phyloP scores from a whole-genome alignment of 2,797 vertebrate genomes.

The Anniella stebbinsi region DNA sequence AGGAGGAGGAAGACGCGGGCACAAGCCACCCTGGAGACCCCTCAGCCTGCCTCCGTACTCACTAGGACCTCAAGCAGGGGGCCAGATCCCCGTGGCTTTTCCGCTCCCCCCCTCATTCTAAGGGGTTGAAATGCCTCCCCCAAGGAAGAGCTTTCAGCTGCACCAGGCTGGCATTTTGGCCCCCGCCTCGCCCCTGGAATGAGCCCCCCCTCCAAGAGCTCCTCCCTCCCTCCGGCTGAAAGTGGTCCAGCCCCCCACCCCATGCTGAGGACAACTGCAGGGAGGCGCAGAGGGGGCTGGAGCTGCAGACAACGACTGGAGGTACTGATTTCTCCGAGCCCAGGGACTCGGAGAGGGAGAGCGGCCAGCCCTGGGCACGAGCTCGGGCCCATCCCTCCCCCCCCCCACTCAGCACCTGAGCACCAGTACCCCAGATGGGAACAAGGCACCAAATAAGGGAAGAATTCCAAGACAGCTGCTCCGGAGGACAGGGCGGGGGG shows the following conservation, averaged over 20 bases:
- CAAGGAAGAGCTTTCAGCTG: background rate
- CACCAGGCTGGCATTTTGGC: background rate
- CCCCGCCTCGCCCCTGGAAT: background rate
- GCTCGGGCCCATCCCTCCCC: background rate
- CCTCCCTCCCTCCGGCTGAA: background rate
- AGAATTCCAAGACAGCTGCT: constrained; percentile 78
- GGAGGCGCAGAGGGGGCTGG: background rate
- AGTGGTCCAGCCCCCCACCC: too few species aligned
- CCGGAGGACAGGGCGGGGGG: constrained; percentile 69
- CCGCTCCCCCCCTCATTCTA: too few species aligned
- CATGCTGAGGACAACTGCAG: too few species aligned
- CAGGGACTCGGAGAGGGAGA: background rate
- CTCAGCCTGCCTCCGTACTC: background rate
- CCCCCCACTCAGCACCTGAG: constrained; percentile 68
- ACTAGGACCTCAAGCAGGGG: too few species aligned
- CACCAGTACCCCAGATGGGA: constrained; percentile 71
- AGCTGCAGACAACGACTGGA: too few species aligned
- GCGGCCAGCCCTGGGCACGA: background rate
- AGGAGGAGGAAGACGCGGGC: background rate
- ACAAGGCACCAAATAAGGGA: constrained; percentile 86
- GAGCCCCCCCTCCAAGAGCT: background rate
- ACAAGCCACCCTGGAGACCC: background rate
- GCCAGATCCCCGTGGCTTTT: too few species aligned
- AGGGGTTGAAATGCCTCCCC: too few species aligned
- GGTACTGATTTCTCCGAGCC: background rate